Base-by-base conservation (phyloP, 2,888 invertebrate species). In the Pocota personata region DNA sequence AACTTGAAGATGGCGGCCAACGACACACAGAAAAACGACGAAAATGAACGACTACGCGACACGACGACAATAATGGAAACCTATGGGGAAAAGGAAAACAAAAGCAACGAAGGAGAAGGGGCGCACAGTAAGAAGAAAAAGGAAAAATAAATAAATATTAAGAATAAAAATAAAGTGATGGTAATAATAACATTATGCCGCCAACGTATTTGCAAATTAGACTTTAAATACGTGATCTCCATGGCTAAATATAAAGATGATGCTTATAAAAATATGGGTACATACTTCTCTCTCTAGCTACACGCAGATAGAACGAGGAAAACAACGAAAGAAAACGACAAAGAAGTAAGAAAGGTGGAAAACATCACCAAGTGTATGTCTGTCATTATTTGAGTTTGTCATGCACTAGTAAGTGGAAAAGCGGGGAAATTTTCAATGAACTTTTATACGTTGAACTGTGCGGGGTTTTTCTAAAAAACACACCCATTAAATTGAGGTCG, bases 141-240 rank as follows among this genome's bases (percentile, higher is more conserved):
- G 6, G 8, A 52, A 52, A 75, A 76, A 58, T 64, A 80, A 71
- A 76, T 71, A 80, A 76, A 73, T 64, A 79, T 67, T 79, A 67
- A 62, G 62, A 73, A 79, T 79, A 84, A 86, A 86, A 80, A 80
- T 86, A 86, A 84, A 80, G 66, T 66, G 75, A 80, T 55, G 80
- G 80, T 80, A 86, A 87, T 77, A 82, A 87, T 82, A 82, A 77
- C 80, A 77, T 86, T 79, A 82, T 82, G 86, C 86, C 86, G 82
- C 82, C 82, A 87, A 87, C 86, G 86, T 82, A 87, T 87, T 87
- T 82, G 77, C 82, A 87, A 82, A 82, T 82, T 87, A 87, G 77
- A 87, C 80, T 87, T 79, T 55, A 77, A 82, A 87, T 87, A 87
- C 86, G 86, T 82, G 86, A 82, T 87, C 71, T 60, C 43, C 72